These are phyloP conservation scores for Corythoichthys intestinalis DNA, from an alignment of 2,113 vertebrate species.

Conservation along the genomic window DNA sequence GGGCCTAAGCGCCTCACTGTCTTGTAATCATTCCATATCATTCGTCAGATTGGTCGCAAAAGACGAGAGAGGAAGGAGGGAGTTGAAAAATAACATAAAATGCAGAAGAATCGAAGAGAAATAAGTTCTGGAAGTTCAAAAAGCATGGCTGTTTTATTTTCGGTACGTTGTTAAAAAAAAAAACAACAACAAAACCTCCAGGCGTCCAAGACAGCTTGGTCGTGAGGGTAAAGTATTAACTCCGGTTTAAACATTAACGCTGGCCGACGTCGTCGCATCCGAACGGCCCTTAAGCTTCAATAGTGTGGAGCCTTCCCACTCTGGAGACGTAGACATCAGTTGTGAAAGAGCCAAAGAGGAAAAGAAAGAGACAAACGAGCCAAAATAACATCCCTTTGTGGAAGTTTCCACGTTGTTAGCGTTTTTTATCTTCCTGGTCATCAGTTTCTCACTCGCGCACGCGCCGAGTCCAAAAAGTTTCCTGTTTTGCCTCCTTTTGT, in stretches of 20 bases:
- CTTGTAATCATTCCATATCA: constrained; percentile 55
- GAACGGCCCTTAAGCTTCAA: constrained; percentile 21
- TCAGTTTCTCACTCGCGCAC: constrained; percentile 83
- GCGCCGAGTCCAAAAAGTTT: constrained; percentile 70
- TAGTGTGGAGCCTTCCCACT: constrained; percentile 16
- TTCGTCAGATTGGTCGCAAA: constrained; percentile 40
- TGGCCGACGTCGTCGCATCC: constrained; percentile 30
- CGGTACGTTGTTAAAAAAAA: no score
- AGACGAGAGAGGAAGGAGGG: constrained; percentile 23
- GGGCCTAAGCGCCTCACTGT: constrained; percentile 47
- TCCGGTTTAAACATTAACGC: constrained; percentile 74
- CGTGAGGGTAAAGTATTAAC: constrained; percentile 72
- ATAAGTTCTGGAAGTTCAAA: constrained; percentile 8
- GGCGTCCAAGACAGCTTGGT: constrained; percentile 1
- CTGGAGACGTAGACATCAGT: constrained; percentile 38
- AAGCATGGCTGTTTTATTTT: neutral
- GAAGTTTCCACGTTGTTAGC: constrained; percentile 95
- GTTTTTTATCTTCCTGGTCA: constrained; percentile 90
- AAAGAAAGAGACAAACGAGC: constrained; percentile 69
- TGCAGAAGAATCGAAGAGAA: constrained; percentile 11
- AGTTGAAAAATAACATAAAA: constrained; percentile 13
- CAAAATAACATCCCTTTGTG: constrained; percentile 81
- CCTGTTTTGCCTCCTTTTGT: constrained; percentile 96
- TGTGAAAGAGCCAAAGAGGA: constrained; percentile 58
- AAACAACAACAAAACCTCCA: neutral